Evolutionary conservation across 1,140 invertebrate genomes (phyloP), one percentile per base, ranked within the genome.

Genomic region (Aleiodes sp.): DNA sequence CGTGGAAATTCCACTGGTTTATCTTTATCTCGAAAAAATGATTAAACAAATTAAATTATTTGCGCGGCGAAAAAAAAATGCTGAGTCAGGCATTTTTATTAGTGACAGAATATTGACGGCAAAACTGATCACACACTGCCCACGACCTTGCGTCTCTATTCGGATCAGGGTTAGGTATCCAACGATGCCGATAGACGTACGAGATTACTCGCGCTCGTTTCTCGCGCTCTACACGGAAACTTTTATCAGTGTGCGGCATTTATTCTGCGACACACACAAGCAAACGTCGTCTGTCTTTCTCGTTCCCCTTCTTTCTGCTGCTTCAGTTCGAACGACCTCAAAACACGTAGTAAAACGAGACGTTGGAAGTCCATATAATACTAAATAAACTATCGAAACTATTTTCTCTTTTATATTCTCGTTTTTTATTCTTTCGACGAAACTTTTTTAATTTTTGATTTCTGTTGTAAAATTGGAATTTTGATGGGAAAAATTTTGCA

Each of bases 141-240:
- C 35, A 35, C 71, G 71, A 73, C 71, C 71, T 73, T 67, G 71
- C 37, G 60, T 31, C 41, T 57, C 59, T 73, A 73, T 73, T 70
- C 59, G 65, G 65, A 70, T 73, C 71, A 73, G 60, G 71, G 68
- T 73, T 73, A 67, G 16, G 59, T 70, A 68, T 65, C 68, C 37
- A 37, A 65, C 66, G 29, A 46, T 57, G 64, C 35, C 67, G 67
- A 70, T 70, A 67, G 60, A 24, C 68, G 64, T 61, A 60, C 35
- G 65, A 39, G 60, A 66, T 68, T 63, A 56, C 39, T 35, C n/a
- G 8, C 14, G 10, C 35, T 21, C 16, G 19, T 19, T 39, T 14
- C 21, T 56, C 26, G 28, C 35, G 14, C 39, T 46, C 14, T 46
- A 46, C 16, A 46, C 41, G 16, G 41, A 46, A 46, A 24, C 26